Evolutionary conservation across 2,888 invertebrate species (phyloP), one percentile per base, ranked within the genome.

Genomic region (Himalopsyche japonica): DNA sequence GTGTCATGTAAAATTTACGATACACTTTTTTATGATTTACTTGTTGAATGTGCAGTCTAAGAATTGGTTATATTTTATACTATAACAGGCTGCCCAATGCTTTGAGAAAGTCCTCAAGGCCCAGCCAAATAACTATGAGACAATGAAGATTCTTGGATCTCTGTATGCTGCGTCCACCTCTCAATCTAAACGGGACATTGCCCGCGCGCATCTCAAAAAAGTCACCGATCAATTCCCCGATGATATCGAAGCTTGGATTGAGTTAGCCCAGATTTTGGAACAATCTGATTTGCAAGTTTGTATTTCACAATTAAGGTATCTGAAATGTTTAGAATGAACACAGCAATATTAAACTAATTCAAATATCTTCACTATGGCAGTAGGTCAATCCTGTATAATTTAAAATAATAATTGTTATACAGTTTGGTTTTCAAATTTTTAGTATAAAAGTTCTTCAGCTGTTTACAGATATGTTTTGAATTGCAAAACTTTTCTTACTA

Each of bases 181-280:
- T 3, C 97, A 98, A 89, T 95, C 97, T 0, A 97, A 98, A 90
- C 93, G 98, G 10, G 98, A 98, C 88, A 97, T 97, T 87, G 99
- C 99, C 0, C 96, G 98, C 89, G 97, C 96, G 88, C 98, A 98
- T 90, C 92, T 99, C 81, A 96, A 97, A 89, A 99, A 99, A 91
- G 97, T 97, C 30, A 98, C 99, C 0, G 98, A 98, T 89, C 97
- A 98, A 90, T 98, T 97, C 90, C 98, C 99, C 0, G 99, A 99
- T 88, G 99, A 99, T 90, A 97, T 99, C 1, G 99, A 99, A 90
- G 99, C 99, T 0, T 99, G 99, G 99, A 99, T 99, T 88, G 99
- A 99, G 90, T 91, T 99, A 87, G 99, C 99, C 0, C 99, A 99
- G 92, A 98, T 99, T 90, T 93, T 99, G 86, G 99, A 99, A 89